Evolutionary conservation across 2,888 invertebrate species (phyloP).

Genomic region (Drosophila neonasuta): DNA sequence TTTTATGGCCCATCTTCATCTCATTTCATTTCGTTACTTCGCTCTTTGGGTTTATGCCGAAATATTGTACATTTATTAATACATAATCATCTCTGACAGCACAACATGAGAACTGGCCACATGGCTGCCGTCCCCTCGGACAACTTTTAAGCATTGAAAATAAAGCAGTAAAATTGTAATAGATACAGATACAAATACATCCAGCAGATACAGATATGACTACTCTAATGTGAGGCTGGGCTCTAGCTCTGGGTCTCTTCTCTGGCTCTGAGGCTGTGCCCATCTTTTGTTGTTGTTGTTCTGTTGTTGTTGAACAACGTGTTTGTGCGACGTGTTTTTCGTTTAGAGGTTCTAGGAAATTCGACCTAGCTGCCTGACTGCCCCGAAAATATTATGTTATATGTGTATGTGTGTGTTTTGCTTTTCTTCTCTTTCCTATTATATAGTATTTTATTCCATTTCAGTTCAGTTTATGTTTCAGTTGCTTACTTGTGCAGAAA

Average conservation of each 20-base stretch:
- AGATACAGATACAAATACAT: slow-evolving; percentile 42
- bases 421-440: slow-evolving; percentile 12
- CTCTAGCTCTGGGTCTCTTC: not conserved
- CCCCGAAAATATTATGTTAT: slow-evolving; percentile 53
- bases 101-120: slow-evolving; percentile 58
- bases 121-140: slow-evolving; percentile 55
- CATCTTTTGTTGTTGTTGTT: slow-evolving; percentile 22
- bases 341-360: slow-evolving; percentile 63
- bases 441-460: not conserved
- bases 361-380: slow-evolving; percentile 55
- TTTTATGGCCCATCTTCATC: slow-evolving; percentile 52
- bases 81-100: slow-evolving; percentile 64
- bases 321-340: slow-evolving; percentile 43
- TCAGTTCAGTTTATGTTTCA: slow-evolving; percentile 36
- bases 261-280: slow-evolving; percentile 19
- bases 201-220: slow-evolving; percentile 11
- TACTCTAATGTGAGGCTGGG: slow-evolving; percentile 13
- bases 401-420: slow-evolving; percentile 14
- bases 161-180: slow-evolving; percentile 71
- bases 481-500: slow-evolving; percentile 71
- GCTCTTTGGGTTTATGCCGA: slow-evolving; percentile 40
- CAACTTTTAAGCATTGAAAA: slow-evolving; percentile 57
- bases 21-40: slow-evolving; percentile 2
- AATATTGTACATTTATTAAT: slow-evolving; percentile 72
- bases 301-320: slow-evolving; percentile 17